phyloP scores from a whole-genome alignment of 2,113 vertebrate genomes.

The Carassius gibelio region DNA sequence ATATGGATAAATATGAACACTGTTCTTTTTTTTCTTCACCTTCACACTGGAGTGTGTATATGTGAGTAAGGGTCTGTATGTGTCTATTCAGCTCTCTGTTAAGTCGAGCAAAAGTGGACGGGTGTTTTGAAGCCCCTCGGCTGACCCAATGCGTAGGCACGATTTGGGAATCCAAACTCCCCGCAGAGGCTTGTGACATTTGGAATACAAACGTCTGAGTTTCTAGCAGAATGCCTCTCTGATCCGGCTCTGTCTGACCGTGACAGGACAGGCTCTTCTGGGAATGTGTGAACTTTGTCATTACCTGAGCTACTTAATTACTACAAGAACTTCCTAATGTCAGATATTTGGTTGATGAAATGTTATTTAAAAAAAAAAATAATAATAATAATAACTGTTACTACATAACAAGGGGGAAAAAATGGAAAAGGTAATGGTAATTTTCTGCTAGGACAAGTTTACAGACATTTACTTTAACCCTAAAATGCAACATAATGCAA shows the following conservation, averaged over 20 bases:
- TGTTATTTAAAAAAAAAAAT: too few species aligned
- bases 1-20: neutral
- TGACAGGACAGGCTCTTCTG: neutral
- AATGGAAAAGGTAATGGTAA: too few species aligned
- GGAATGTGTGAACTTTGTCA: constrained; percentile 31
- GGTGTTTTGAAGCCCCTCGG: neutral
- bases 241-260: constrained; percentile 9
- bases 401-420: too few species aligned
- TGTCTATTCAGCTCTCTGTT: neutral
- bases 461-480: too few species aligned
- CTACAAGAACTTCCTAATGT: neutral
- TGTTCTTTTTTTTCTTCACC: neutral
- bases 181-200: constrained; percentile 43
- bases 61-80: neutral
- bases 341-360: neutral
- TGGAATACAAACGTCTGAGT: constrained; percentile 4
- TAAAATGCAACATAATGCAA: too few species aligned
- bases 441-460: too few species aligned
- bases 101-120: neutral
- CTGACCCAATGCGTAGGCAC: neutral
- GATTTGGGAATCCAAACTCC: constrained; percentile 18
- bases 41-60: neutral
- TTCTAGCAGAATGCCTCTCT: neutral
- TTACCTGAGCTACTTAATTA: constrained; percentile 26
- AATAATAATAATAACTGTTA: too few species aligned